A percentile compares a stretch with the other conserved stretches of the same genome.
Evolutionary conservation across 2,888 invertebrate genomes (phyloP).

Genomic region (Athalia circularis): DNA sequence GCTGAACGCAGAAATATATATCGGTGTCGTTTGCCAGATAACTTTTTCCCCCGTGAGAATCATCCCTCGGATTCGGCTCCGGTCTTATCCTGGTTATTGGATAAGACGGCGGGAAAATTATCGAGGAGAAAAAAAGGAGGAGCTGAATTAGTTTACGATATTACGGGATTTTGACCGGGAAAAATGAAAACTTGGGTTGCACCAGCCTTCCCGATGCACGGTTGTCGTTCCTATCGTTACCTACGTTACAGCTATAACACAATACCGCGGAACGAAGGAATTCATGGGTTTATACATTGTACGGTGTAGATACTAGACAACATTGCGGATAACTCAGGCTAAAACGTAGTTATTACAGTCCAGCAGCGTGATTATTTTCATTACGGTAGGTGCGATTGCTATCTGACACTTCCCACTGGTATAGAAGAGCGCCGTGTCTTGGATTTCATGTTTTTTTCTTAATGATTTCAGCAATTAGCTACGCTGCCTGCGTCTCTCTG

Average conservation of each 20-base stretch:
- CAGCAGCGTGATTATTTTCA: constrained; percentile 72
- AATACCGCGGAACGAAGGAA: constrained; percentile 37
- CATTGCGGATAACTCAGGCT: constrained; percentile 31
- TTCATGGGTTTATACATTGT: constrained; percentile 26
- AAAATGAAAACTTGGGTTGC: constrained; percentile 24
- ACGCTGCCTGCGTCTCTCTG: constrained; percentile 68
- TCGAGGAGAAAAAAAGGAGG: background rate
- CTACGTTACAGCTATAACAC: constrained; percentile 19
- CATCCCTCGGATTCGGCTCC: constrained; percentile 37
- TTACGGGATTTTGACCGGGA: constrained; percentile 37
- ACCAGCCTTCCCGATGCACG: constrained; percentile 28
- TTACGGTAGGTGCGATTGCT: constrained; percentile 68
- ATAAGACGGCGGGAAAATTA: background rate
- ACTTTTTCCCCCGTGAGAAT: constrained; percentile 17
- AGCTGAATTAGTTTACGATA: background rate
- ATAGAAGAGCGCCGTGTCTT: constrained; percentile 59
- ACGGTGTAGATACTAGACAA: constrained; percentile 10
- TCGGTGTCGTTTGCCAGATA: constrained; percentile 26
- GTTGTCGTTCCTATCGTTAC: constrained; percentile 2
- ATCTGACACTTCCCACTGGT: constrained; percentile 69
- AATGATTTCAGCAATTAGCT: constrained; percentile 74
- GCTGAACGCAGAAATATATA: constrained; percentile 9
- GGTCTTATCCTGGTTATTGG: constrained; percentile 39
- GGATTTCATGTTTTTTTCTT: constrained; percentile 74
- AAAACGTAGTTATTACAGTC: constrained; percentile 58